These are phyloP conservation scores for Aix galericulata DNA, from an alignment of 2,113 vertebrate species.

Conservation along the genomic window DNA sequence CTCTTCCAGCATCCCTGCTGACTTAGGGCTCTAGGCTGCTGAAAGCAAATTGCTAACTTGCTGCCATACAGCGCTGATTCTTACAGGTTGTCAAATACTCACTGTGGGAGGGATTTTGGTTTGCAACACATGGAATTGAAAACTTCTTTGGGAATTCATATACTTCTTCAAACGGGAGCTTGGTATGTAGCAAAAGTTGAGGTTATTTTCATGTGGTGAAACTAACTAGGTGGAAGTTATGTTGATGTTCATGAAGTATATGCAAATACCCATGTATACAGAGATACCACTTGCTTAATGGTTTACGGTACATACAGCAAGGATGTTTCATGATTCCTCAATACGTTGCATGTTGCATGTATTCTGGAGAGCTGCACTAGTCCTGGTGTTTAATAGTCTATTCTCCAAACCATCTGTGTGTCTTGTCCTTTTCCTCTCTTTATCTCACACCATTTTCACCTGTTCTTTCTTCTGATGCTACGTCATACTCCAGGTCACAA, in stretches of 20 bases:
- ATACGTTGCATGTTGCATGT: background rate
- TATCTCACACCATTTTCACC: background rate
- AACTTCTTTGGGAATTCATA: background rate
- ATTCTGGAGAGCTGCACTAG: background rate
- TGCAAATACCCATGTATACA: background rate
- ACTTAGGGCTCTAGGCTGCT: background rate
- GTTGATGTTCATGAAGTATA: background rate
- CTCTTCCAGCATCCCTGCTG: background rate
- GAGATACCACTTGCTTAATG: background rate
- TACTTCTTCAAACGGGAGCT: background rate
- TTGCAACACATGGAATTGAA: background rate
- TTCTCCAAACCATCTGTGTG: background rate
- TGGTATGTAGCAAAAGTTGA: background rate
- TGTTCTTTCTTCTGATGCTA: background rate
- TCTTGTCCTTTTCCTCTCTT: background rate
- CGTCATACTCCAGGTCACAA: background rate
- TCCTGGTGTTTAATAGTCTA: background rate
- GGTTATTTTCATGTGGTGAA: background rate
- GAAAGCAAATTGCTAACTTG: background rate
- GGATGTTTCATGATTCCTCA: background rate
- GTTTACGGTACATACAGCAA: background rate
- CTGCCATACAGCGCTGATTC: background rate
- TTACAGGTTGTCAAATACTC: background rate
- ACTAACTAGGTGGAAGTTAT: background rate
- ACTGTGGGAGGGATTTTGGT: fast-evolving